Evolutionary conservation across 2,113 vertebrate genomes (phyloP).

Genomic region (Meriones unguiculatus): DNA sequence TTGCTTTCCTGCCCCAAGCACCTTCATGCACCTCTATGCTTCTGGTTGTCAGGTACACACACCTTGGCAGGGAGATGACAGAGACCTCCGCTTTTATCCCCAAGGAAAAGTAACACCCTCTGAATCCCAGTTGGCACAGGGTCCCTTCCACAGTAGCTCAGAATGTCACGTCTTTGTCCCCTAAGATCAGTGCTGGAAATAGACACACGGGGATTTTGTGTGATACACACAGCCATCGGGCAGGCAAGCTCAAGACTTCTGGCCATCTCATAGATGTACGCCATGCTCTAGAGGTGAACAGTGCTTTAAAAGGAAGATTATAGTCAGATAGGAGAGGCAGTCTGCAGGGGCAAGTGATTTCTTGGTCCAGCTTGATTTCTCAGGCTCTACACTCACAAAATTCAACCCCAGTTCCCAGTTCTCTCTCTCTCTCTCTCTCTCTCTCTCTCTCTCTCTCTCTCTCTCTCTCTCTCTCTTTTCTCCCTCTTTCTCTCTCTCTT

Average conservation of each 20-base stretch:
- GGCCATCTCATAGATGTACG: background rate
- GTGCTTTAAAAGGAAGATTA: background rate
- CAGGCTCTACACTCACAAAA: background rate
- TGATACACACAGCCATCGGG: accelerated
- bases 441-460: too few relatives aligned
- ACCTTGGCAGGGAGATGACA: background rate
- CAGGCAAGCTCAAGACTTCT: background rate
- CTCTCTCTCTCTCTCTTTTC: too few relatives aligned
- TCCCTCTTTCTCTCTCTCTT: too few relatives aligned
- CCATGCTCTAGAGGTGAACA: background rate
- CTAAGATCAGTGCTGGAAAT: background rate
- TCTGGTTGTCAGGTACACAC: too few relatives aligned
- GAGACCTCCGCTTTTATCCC: background rate
- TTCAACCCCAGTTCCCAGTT: background rate
- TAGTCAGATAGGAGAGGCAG: background rate
- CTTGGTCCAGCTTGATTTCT: background rate
- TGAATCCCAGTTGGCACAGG: background rate
- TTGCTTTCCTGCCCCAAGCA: background rate
- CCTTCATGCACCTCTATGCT: too few relatives aligned
- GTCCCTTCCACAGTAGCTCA: background rate
- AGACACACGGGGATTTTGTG: background rate
- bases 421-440: too few relatives aligned
- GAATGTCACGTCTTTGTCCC: background rate
- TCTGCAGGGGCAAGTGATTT: background rate
- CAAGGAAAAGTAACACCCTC: background rate